Evolutionary conservation across 2,113 vertebrate species (phyloP).

Genomic region (Pomatostomus ruficeps): DNA sequence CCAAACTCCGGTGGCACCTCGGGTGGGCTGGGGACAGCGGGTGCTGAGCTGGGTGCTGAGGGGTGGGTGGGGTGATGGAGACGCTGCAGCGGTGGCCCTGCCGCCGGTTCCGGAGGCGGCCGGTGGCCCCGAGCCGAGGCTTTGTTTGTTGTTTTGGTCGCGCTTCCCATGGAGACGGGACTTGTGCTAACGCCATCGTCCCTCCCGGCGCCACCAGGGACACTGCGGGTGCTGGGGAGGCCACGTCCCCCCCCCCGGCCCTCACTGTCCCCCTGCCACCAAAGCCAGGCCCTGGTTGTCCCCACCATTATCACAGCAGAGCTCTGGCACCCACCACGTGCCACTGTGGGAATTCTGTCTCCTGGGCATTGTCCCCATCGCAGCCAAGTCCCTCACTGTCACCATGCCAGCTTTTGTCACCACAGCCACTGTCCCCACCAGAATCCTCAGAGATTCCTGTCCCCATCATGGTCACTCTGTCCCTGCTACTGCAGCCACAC

Average conservation of each 20-base stretch:
- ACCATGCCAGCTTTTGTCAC: fast-evolving
- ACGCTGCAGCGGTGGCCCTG: not conserved
- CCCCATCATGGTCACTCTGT: not conserved
- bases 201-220: not conserved
- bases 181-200: not conserved
- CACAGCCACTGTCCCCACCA: not conserved
- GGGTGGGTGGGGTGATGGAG: not conserved
- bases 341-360: too few relatives aligned
- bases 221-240: not conserved
- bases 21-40: fast-evolving
- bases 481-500: not conserved
- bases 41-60: not conserved
- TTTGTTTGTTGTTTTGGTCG: conserved; percentile 32
- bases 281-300: not conserved
- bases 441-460: not conserved
- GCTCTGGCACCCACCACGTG: not conserved
- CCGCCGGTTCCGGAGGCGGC: not conserved
- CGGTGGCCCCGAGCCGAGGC: not conserved
- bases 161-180: not conserved
- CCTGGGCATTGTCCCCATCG: not conserved
- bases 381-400: not conserved
- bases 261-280: not conserved
- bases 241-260: not conserved
- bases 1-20: fast-evolving
- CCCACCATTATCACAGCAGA: not conserved